Percentiles rank a stretch among this genome's conserved stretches.
Conservation (phyloP, 2,797 vertebrate genomes). For the Coccyzus lansbergi region DNA sequence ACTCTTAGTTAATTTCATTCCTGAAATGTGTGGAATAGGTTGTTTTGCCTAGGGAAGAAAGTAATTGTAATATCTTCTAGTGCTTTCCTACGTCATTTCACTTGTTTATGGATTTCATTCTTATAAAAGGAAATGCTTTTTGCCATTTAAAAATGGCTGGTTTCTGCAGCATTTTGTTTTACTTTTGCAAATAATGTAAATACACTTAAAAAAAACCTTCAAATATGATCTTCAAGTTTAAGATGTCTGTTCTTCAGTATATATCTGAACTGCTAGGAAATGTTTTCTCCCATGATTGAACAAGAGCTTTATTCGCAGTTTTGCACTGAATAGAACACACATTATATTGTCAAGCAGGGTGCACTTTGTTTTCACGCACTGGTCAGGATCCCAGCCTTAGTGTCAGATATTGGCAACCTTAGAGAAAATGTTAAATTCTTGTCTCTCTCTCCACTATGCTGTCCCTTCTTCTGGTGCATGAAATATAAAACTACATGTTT, state of each 20-base stretch:
- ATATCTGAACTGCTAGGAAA: not conserved
- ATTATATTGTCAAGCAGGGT: not conserved
- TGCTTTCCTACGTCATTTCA: not conserved
- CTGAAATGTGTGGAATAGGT: not conserved
- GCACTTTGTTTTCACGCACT: not conserved
- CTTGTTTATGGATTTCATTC: not conserved
- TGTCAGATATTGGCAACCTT: not conserved
- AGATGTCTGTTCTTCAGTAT: not conserved
- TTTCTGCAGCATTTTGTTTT: not conserved
- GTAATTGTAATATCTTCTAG: not conserved
- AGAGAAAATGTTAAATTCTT: not conserved
- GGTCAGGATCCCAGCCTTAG: not conserved
- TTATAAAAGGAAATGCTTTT: not conserved
- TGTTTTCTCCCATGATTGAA: not conserved
- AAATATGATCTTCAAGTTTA: not conserved
- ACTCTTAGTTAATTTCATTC: not conserved
- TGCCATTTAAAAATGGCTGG: accelerated
- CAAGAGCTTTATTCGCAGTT: not conserved
- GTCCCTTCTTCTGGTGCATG: not conserved
- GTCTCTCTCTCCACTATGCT: not conserved
- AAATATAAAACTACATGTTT: not conserved
- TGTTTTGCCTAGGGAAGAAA: not conserved
- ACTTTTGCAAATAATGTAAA: not conserved
- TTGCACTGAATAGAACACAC: not conserved
- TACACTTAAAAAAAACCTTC: not conserved